These are phyloP conservation scores for Castor canadensis DNA, from an alignment of 2,113 vertebrate genomes.

Conservation along the genomic window DNA sequence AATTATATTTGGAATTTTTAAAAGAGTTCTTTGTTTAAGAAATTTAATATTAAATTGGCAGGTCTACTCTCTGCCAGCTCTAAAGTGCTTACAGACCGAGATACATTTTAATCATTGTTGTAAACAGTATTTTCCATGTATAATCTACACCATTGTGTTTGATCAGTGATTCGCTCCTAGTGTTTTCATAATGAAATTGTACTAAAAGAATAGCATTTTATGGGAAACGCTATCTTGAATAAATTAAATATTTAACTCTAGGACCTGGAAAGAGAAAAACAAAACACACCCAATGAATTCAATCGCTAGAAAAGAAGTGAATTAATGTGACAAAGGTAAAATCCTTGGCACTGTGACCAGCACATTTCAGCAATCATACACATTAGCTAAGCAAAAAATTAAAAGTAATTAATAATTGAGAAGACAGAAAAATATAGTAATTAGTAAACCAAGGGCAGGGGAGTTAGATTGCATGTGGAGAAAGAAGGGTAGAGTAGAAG, in stretches of 20 bases:
- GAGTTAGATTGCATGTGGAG: background rate
- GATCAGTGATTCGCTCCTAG: background rate
- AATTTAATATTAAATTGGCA: background rate
- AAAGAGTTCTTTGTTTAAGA: background rate
- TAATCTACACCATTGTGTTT: background rate
- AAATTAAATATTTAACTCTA: background rate
- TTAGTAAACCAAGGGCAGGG: background rate
- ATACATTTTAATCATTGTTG: background rate
- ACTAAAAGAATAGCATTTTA: slow-evolving; percentile 3
- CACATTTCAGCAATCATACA: background rate
- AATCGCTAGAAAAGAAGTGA: background rate
- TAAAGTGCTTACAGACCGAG: background rate
- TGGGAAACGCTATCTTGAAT: background rate
- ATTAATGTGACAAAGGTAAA: background rate
- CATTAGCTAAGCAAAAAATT: background rate
- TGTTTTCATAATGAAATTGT: background rate
- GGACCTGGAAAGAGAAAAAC: background rate
- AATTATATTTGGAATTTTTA: background rate
- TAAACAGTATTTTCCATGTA: background rate
- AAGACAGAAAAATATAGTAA: background rate
- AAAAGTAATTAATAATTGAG: background rate
- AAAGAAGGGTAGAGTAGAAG: background rate
- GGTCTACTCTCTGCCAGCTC: background rate
- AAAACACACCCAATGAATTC: background rate
- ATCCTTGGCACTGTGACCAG: background rate